phyloP scores from a whole-genome alignment of 2,113 vertebrate species.

The human (Homo sapiens) region GRCh38 chr3:26658501-26659000 shows the following conservation, averaged over 20 bases:
- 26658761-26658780: neutral
- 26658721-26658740: neutral
- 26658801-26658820: neutral
- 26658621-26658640: neutral
- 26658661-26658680: neutral
- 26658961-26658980: neutral
- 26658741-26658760: neutral
- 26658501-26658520: neutral
- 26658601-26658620: neutral
- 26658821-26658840: neutral
- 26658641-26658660: neutral
- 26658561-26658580: neutral
- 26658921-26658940: neutral
- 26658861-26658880: neutral
- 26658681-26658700: neutral
- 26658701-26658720: neutral
- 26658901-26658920: neutral
- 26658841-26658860: neutral
- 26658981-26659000: neutral
- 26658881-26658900: neutral
- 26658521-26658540: neutral
- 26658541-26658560: neutral
- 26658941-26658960: neutral
- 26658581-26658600: neutral
- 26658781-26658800: neutral